Evolutionary conservation across 2,113 vertebrate species (phyloP).

Genomic region (Cisticola juncidis): DNA sequence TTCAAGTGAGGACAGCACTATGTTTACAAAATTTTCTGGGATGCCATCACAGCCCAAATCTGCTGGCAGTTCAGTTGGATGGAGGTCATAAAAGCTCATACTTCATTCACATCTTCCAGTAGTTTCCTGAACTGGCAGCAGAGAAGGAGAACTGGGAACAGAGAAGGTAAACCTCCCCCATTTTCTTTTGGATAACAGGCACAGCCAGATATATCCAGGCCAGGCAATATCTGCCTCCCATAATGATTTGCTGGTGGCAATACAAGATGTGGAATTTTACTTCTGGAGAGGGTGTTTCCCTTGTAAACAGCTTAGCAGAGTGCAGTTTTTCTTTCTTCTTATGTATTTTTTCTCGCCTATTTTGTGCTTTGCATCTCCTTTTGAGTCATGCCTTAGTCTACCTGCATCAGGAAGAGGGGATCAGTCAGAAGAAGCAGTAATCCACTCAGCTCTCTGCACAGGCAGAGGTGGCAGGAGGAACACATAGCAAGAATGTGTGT

Average conservation of each 20-base stretch:
- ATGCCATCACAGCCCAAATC: neutral
- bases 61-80: neutral
- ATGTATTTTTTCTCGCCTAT: neutral
- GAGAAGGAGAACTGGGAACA: neutral
- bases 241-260: accelerated
- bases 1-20: neutral
- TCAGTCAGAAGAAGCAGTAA: neutral
- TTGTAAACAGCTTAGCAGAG: neutral
- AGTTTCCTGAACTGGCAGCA: neutral
- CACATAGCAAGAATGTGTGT: neutral
- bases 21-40: neutral
- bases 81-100: neutral
- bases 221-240: neutral
- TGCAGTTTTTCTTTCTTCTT: neutral
- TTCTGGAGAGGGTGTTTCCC: neutral
- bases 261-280: neutral
- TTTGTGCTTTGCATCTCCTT: neutral
- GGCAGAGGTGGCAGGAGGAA: neutral
- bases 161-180: accelerated
- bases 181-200: neutral
- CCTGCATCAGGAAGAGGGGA: neutral
- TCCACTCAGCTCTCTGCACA: neutral
- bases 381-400: accelerated
- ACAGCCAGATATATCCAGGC: neutral
- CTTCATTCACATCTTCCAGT: neutral